A percentile compares a stretch with the other conserved stretches of the same genome.
These are phyloP conservation scores for Spilogale gracilis DNA, from an alignment of 2,113 vertebrate species.

Conservation along the genomic window DNA sequence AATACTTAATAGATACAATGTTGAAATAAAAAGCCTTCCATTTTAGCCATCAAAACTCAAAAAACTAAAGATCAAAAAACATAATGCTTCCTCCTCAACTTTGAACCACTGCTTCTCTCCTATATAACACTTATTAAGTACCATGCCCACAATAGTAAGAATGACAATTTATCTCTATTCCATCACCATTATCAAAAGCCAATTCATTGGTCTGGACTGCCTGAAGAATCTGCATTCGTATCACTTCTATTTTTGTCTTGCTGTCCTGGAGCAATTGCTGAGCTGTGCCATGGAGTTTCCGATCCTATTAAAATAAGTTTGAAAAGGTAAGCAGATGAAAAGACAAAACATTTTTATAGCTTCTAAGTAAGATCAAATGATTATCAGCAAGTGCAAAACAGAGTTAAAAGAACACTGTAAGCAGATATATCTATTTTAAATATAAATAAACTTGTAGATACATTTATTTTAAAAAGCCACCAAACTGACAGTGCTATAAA, in stretches of 20 bases:
- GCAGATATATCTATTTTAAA: background rate
- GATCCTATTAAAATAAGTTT: constrained; percentile 90
- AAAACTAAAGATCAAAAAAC: background rate
- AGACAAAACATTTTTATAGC: constrained; percentile 25
- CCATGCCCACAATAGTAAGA: constrained; percentile 63
- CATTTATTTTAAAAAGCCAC: background rate
- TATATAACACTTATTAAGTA: constrained; percentile 7
- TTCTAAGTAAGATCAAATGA: constrained; percentile 51
- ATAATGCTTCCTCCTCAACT: background rate
- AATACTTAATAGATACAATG: constrained; percentile 14
- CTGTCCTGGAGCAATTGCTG: constrained; percentile 99
- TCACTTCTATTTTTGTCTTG: constrained; percentile 99
- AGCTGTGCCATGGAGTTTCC: constrained; percentile 97
- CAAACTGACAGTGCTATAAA: background rate
- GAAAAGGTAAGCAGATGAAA: constrained; percentile 67
- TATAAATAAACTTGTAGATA: background rate
- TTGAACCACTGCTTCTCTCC: constrained; percentile 9
- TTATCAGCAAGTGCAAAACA: constrained; percentile 17
- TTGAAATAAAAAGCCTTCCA: constrained; percentile 30
- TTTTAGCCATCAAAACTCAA: constrained; percentile 46
- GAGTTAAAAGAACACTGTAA: constrained; percentile 12
- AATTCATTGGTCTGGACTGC: constrained; percentile 96
- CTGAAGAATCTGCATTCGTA: constrained; percentile 99
- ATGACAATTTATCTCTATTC: constrained; percentile 85
- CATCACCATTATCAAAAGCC: constrained; percentile 96